Conservation (phyloP, 2,113 vertebrate genomes). For the Condylura cristata region DNA sequence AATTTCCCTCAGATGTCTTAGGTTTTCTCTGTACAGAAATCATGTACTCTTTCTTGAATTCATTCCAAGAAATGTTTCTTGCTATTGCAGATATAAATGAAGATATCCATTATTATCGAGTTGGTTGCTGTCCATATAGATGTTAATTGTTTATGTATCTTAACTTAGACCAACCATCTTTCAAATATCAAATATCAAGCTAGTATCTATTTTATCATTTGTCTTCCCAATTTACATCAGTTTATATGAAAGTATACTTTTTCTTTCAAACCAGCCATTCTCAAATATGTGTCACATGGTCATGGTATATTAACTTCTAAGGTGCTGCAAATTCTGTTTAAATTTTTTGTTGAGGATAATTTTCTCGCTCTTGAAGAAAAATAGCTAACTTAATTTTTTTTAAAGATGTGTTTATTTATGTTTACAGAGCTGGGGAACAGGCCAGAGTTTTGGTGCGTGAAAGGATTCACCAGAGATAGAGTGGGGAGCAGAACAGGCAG, state of each 20-base stretch:
- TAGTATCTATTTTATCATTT: background rate
- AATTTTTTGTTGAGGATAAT: conserved; percentile 2
- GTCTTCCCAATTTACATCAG: background rate
- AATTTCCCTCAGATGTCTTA: background rate
- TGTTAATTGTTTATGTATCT: background rate
- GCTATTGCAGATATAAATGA: background rate
- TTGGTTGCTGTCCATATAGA: background rate
- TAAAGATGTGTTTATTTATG: no score
- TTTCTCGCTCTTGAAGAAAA: background rate
- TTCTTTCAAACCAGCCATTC: background rate
- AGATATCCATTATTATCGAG: background rate
- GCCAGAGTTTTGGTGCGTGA: no score
- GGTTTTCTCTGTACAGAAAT: conserved; percentile 19
- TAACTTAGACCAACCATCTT: background rate
- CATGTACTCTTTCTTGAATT: background rate
- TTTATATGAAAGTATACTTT: background rate
- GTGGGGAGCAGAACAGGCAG: no score
- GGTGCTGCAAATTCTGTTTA: background rate
- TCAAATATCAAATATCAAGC: background rate
- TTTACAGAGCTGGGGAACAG: no score
- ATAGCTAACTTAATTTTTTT: background rate
- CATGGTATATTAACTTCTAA: background rate
- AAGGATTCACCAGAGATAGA: no score
- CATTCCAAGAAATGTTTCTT: background rate
- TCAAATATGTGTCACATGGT: background rate